Evolutionary conservation across 2,113 vertebrate species (phyloP).

Genomic region (Gnathochromis pfefferi): DNA sequence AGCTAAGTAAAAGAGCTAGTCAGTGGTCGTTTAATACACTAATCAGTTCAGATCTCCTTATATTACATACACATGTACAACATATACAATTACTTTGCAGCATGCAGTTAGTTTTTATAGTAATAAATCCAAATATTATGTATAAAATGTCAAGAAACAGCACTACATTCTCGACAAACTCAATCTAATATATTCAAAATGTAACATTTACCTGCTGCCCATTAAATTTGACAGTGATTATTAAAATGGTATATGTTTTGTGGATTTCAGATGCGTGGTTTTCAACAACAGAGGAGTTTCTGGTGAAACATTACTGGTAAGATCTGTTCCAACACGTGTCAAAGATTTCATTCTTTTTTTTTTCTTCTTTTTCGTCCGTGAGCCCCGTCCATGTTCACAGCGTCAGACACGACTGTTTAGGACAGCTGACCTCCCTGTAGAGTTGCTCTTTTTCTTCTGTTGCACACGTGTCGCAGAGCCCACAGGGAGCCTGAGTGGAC

Average conservation of each 20-base stretch:
- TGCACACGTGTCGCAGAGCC: background rate
- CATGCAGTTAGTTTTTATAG: background rate
- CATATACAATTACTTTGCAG: background rate
- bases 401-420: background rate
- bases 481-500: background rate
- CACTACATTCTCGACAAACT: background rate
- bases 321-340: slow-evolving; percentile 9
- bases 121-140: background rate
- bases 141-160: background rate
- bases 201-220: background rate
- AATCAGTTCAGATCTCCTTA: background rate
- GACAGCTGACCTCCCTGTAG: background rate
- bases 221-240: background rate
- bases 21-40: background rate
- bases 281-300: slow-evolving; percentile 82
- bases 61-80: background rate
- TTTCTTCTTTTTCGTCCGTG: background rate
- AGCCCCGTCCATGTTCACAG: background rate
- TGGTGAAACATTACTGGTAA: slow-evolving; percentile 93
- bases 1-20: background rate
- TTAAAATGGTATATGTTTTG: background rate
- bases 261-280: slow-evolving; percentile 86
- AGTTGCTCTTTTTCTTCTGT: slow-evolving; percentile 5
- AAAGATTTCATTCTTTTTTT: background rate
- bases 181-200: background rate